Evolutionary conservation across 2,113 vertebrate genomes (phyloP).

Genomic region (Sylvilagus bachmani): DNA sequence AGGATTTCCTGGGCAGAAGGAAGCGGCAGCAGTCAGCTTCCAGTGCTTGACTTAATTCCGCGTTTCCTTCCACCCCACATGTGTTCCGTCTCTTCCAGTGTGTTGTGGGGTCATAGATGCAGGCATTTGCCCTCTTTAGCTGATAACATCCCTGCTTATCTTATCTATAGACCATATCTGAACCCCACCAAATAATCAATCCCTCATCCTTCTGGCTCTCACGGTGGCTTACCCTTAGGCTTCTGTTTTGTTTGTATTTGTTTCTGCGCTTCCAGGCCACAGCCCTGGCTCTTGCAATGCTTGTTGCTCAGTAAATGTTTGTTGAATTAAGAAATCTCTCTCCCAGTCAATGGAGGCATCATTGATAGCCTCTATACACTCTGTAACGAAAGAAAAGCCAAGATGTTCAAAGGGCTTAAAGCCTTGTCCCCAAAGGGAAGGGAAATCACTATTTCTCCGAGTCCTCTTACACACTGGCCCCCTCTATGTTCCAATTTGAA

Average conservation of each 20-base stretch:
- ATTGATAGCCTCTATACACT: not conserved
- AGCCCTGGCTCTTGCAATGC: not conserved
- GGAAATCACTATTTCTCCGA: not conserved
- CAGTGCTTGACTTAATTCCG: not conserved
- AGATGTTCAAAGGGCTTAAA: not conserved
- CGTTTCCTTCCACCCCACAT: not conserved
- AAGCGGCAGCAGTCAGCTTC: not conserved
- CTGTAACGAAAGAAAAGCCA: slow-evolving; percentile 10
- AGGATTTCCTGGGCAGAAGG: not conserved
- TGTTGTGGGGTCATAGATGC: not conserved
- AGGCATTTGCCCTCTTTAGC: not conserved
- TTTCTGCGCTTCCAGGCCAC: slow-evolving; percentile 2
- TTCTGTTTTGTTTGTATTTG: slow-evolving; percentile 52
- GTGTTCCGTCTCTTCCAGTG: not conserved
- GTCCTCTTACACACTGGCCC: not conserved
- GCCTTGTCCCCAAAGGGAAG: not conserved
- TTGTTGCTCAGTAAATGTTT: slow-evolving; percentile 33
- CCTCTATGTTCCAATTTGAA: not conserved
- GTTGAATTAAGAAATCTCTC: slow-evolving; percentile 47
- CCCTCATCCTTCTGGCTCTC: not conserved
- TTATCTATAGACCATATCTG: not conserved
- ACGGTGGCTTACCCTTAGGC: not conserved
- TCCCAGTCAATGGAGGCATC: slow-evolving; percentile 8
- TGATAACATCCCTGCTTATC: not conserved
- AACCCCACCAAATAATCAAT: not conserved